These are phyloP conservation scores for Simalia tracyae DNA, from an alignment of 2,797 vertebrate species.

Conservation along the genomic window DNA sequence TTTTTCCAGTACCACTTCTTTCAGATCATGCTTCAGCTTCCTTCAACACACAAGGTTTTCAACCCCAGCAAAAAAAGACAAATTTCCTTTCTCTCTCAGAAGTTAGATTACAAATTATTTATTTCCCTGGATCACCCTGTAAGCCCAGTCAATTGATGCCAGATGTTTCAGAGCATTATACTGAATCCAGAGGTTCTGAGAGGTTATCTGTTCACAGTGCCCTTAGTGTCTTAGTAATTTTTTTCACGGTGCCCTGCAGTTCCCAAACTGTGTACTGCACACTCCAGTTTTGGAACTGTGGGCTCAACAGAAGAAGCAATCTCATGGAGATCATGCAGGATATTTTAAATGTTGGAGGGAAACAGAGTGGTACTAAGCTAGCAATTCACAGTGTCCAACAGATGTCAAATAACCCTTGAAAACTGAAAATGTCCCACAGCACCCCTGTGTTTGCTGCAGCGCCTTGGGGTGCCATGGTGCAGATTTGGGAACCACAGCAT, in stretches of 20 bases:
- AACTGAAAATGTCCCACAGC: neutral
- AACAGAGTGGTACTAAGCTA: neutral
- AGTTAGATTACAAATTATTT: neutral
- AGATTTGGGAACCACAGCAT: no score
- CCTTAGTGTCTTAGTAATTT: neutral
- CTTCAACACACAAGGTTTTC: neutral
- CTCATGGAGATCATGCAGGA: neutral
- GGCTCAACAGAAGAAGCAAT: neutral
- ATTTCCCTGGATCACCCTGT: neutral
- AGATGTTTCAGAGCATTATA: neutral
- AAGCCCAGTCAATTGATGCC: neutral
- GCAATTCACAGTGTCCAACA: neutral
- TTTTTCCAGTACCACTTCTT: neutral
- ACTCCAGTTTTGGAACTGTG: neutral
- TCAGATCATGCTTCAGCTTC: neutral
- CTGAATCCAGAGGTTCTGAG: neutral
- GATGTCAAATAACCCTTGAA: neutral
- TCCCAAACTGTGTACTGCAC: neutral
- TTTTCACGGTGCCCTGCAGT: neutral
- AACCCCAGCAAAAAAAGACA: neutral
- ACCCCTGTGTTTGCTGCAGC: neutral
- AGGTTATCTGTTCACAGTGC: neutral
- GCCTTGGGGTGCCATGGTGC: neutral
- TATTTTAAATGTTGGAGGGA: neutral
- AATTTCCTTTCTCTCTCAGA: neutral